Percentiles rank a stretch among this genome's conserved stretches.
These are phyloP conservation scores for Passer montanus DNA, from an alignment of 2,113 vertebrate genomes.

Conservation along the genomic window DNA sequence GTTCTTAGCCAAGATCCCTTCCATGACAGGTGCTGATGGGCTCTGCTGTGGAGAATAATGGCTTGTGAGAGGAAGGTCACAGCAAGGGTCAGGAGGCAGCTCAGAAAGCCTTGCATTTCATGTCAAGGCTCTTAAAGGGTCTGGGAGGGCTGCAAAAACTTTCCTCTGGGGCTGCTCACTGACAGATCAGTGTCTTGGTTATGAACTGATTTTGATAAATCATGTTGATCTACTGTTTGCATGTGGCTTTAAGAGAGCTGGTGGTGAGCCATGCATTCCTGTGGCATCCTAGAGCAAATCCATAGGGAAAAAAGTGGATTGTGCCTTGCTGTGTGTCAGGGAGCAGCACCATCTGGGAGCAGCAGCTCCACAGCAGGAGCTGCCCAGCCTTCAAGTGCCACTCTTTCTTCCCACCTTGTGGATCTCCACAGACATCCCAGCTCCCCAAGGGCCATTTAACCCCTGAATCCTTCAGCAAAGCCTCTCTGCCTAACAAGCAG, in stretches of 20 bases:
- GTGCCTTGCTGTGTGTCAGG: neutral
- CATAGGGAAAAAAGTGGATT: neutral
- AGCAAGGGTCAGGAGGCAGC: neutral
- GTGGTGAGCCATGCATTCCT: neutral
- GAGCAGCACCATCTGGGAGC: neutral
- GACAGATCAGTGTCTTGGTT: neutral
- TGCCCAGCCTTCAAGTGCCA: neutral
- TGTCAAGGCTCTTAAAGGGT: slow-evolving; percentile 25
- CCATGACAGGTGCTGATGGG: slow-evolving; percentile 11
- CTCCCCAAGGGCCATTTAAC: neutral
- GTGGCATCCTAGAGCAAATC: neutral
- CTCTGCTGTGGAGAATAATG: slow-evolving; percentile 45
- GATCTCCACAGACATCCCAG: neutral
- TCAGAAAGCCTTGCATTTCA: neutral
- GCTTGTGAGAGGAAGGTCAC: slow-evolving; percentile 27
- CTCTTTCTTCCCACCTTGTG: neutral
- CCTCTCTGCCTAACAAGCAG: neutral
- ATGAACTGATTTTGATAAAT: slow-evolving; percentile 37
- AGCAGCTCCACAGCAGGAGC: neutral
- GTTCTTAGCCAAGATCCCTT: neutral
- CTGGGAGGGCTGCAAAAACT: slow-evolving; percentile 2
- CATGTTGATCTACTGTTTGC: neutral
- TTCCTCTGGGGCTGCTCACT: slow-evolving; percentile 26
- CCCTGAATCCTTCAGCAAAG: neutral
- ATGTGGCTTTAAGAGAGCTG: neutral